Conservation (phyloP, 2,797 vertebrate genomes). For the Ceryle rudis region DNA sequence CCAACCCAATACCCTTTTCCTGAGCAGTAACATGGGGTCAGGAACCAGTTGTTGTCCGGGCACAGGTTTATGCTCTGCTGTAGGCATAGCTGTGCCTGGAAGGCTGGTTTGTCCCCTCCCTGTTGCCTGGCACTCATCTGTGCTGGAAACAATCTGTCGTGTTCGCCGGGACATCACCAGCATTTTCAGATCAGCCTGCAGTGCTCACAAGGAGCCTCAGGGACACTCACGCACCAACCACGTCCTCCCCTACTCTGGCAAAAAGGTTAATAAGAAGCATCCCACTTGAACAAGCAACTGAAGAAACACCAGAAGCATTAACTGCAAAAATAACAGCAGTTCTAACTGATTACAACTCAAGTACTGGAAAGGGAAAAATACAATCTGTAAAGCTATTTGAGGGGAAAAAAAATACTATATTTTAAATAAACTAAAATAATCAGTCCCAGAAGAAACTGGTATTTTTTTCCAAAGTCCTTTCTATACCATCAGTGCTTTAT, state of each 20-base stretch:
- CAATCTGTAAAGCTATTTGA: background rate
- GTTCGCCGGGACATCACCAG: too few species aligned
- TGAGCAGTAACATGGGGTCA: too few species aligned
- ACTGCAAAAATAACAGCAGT: background rate
- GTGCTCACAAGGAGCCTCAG: background rate
- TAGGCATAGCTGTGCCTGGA: too few species aligned
- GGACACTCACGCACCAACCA: background rate
- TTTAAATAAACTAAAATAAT: background rate
- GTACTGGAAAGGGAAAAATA: background rate
- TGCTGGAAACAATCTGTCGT: too few species aligned
- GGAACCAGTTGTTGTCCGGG: too few species aligned
- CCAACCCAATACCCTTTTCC: too few species aligned
- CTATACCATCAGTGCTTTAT: background rate
- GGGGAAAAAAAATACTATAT: background rate
- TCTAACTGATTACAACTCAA: background rate
- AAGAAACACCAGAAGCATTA: background rate
- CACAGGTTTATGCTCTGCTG: too few species aligned
- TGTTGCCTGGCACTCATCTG: too few species aligned
- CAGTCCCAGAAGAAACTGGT: background rate
- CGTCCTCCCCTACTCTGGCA: background rate
- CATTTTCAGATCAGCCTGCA: background rate
- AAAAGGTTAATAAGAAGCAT: background rate
- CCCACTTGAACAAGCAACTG: background rate
- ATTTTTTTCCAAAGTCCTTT: background rate
- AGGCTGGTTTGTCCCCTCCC: too few species aligned